Evolutionary conservation across 1,140 invertebrate species (phyloP), one percentile per base, ranked within the genome.

Genomic region (Portunus trituberculatus): DNA sequence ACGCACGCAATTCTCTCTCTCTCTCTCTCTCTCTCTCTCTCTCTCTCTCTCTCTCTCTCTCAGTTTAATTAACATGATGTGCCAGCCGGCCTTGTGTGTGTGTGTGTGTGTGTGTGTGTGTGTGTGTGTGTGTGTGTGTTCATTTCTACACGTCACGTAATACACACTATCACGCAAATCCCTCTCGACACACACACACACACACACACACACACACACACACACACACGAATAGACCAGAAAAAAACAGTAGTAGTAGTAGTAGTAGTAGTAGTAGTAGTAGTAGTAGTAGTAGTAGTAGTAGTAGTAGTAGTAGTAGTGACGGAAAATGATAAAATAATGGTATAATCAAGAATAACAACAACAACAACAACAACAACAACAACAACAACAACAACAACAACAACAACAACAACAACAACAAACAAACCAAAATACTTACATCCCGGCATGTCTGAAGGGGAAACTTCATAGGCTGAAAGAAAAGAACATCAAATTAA

Each of bases 371-470:
- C n/a, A 6, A 84, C 31, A 32, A 39, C 31, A 32, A 87, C 31
- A 87, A 87, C 84, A 32, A 16, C 12, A 39, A 76, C 31, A 87
- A 32, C 31, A 32, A 87, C 14, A 39, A 28, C 25, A 46, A 16
- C 31, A 48, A 7, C 28, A 45, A 89, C 16, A 89, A 29, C 0
- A 91, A 31, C 28, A 91, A 59, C 20, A 59, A 76, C 16, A 76
- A 4, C 52, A 92, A 20, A 32, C 4, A 10, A 20, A 32, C 7
- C 0, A 39, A 12, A 91, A 32, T 91, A 93, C 92, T 93, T 86
- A 93, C 92, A 93, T 93, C 92, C 92, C 45, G 92, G 92, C 84
- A 93, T 93, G 45, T 93, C 92, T 29, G 92, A 93, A 14, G 67
- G 92, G 6, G 92, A 52, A 45, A 87, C 92, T 93, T 93, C 92